A percentile compares a stretch with the other conserved stretches of the same genome.
These are phyloP conservation scores for Daboia siamensis DNA, from an alignment of 2,113 vertebrate genomes.

Conservation along the genomic window DNA sequence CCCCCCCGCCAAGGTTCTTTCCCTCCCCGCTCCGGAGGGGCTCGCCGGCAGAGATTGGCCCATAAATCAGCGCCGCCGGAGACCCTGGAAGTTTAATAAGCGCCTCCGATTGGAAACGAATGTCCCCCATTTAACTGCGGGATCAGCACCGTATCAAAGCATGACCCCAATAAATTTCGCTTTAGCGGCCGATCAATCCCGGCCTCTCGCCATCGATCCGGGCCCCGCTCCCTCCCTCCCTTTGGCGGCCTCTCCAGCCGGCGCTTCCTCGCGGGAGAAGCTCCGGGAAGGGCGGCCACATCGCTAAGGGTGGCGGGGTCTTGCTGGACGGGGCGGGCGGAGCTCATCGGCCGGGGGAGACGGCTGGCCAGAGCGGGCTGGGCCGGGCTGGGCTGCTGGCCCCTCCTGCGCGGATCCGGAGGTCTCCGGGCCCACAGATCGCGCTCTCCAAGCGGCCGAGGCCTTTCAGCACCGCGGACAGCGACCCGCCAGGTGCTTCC, in stretches of 20 bases:
- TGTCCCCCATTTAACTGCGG: constrained; percentile 92
- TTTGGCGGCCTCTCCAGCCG: background rate
- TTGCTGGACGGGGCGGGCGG: constrained; percentile 52
- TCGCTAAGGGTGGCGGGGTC: background rate
- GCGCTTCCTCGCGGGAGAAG: background rate
- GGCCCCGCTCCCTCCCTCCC: constrained; percentile 53
- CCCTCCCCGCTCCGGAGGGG: constrained; percentile 65
- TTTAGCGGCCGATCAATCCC: constrained; percentile 90
- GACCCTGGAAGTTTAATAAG: constrained; percentile 87
- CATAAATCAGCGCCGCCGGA: constrained; percentile 80
- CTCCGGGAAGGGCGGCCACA: background rate
- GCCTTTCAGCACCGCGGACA: background rate
- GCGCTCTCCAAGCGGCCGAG: background rate
- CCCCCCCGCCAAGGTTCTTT: background rate
- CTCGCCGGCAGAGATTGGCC: constrained; percentile 69
- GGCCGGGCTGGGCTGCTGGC: background rate
- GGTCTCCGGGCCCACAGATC: background rate
- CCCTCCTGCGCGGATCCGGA: too few species aligned
- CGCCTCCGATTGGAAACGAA: constrained; percentile 82
- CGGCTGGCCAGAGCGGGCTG: constrained; percentile 4
- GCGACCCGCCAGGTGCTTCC: background rate
- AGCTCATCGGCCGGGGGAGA: constrained; percentile 38
- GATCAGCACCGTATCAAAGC: constrained; percentile 90
- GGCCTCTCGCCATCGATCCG: constrained; percentile 81
- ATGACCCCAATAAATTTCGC: constrained; percentile 92